Conservation (phyloP, 2,113 vertebrate species). For the Triplophysa dalaica region DNA sequence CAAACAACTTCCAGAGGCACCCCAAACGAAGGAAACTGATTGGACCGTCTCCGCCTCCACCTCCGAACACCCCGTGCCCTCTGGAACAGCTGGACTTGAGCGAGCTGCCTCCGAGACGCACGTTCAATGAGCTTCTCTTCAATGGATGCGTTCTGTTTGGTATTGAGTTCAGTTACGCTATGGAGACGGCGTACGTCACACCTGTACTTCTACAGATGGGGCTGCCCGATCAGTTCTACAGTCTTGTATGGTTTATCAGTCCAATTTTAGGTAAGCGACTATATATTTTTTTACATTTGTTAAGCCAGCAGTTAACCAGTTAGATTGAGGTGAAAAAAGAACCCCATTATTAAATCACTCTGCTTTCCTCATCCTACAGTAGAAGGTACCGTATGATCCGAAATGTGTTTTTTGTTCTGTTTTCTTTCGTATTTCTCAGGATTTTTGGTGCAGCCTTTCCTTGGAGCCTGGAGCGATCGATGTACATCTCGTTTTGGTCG, state of each 20-base stretch:
- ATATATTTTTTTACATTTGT: neutral
- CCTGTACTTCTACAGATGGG: conserved; percentile 96
- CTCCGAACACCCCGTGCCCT: conserved; percentile 92
- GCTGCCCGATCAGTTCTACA: conserved; percentile 92
- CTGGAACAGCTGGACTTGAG: conserved; percentile 84
- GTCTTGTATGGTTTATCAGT: conserved; percentile 97
- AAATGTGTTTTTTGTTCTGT: neutral
- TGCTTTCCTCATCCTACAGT: too few species aligned
- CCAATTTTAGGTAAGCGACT: conserved; percentile 87
- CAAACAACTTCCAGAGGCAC: conserved; percentile 98
- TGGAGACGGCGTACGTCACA: conserved; percentile 97
- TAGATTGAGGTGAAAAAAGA: too few species aligned
- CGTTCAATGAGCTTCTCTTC: conserved; percentile 88
- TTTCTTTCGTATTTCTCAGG: conserved; percentile 71
- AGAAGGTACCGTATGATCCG: too few species aligned
- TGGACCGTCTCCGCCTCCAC: conserved; percentile 88
- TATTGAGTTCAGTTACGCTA: conserved; percentile 97
- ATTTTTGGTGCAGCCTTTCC: conserved; percentile 91
- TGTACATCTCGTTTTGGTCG: conserved; percentile 93
- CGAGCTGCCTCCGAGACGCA: conserved; percentile 86
- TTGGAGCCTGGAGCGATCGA: conserved; percentile 96
- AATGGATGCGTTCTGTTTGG: conserved; percentile 95
- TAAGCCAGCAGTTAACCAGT: too few species aligned
- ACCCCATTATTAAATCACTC: too few species aligned
- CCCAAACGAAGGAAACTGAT: conserved; percentile 88